Conservation (phyloP, 2,888 invertebrate species). For the Cephus pygmeus region DNA sequence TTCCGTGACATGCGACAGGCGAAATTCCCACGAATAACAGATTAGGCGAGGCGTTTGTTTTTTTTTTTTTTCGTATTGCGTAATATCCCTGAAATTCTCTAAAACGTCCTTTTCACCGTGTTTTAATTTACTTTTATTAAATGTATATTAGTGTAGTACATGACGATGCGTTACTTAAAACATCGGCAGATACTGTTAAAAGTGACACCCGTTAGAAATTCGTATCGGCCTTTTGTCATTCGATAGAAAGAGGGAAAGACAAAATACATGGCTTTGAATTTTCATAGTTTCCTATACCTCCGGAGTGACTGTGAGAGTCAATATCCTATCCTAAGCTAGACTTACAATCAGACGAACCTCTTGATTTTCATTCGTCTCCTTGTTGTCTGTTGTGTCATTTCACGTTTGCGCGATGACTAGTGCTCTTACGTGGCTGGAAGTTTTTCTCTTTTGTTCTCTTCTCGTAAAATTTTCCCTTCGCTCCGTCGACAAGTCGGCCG, state of each 20-base stretch:
- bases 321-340: no score
- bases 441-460: not conserved
- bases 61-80: not conserved
- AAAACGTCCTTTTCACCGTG: not conserved
- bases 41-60: not conserved
- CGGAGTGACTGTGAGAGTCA: no score
- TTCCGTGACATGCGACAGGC: not conserved
- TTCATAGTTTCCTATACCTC: no score
- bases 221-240: no score
- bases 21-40: not conserved
- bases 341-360: not conserved
- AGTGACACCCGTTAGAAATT: no score
- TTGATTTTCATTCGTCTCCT: not conserved
- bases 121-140: no score
- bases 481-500: not conserved
- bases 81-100: not conserved
- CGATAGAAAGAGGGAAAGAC: no score
- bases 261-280: no score
- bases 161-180: not conserved
- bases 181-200: no score
- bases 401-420: not conserved
- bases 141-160: no score
- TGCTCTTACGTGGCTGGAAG: not conserved
- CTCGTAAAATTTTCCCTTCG: not conserved
- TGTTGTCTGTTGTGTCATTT: not conserved